phyloP scores from a whole-genome alignment of 1,140 invertebrate species.

The Nephila pilipes region DNA sequence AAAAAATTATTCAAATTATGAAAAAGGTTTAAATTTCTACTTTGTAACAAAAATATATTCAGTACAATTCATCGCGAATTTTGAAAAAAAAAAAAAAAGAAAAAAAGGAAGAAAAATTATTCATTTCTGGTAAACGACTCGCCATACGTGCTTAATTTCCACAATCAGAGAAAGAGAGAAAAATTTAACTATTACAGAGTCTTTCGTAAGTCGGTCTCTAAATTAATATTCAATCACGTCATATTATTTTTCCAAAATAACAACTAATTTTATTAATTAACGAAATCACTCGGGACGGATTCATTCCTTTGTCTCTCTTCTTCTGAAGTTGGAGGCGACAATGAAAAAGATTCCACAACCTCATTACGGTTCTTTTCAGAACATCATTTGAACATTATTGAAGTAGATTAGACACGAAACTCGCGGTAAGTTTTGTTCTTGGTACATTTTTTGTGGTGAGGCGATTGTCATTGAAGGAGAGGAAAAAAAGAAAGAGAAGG shows the following conservation, averaged over 20 bases:
- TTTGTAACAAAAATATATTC: too few species aligned
- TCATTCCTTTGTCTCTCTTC: not conserved
- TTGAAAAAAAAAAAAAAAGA: too few species aligned
- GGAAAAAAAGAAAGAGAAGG: not conserved
- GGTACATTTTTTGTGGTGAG: not conserved
- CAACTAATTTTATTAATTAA: not conserved
- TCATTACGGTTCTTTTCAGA: constrained; percentile 16
- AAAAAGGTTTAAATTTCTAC: too few species aligned
- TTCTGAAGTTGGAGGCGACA: not conserved
- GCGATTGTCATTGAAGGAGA: not conserved
- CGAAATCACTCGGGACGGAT: not conserved
- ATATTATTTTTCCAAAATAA: not conserved
- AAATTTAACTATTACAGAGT: too few species aligned
- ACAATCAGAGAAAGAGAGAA: too few species aligned
- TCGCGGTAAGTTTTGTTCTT: not conserved
- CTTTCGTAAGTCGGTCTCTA: not conserved
- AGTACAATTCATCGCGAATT: too few species aligned
- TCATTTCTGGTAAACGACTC: too few species aligned
- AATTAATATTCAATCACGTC: not conserved
- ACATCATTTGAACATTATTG: not conserved
- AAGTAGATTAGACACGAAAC: constrained; percentile 13
- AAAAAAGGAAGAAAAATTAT: too few species aligned
- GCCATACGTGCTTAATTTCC: too few species aligned
- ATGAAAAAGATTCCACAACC: not conserved
- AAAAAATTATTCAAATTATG: too few species aligned